Evolutionary conservation across 1,140 invertebrate species (phyloP), one percentile per base, ranked within the genome.

Genomic region (Drosophila baimaii): DNA sequence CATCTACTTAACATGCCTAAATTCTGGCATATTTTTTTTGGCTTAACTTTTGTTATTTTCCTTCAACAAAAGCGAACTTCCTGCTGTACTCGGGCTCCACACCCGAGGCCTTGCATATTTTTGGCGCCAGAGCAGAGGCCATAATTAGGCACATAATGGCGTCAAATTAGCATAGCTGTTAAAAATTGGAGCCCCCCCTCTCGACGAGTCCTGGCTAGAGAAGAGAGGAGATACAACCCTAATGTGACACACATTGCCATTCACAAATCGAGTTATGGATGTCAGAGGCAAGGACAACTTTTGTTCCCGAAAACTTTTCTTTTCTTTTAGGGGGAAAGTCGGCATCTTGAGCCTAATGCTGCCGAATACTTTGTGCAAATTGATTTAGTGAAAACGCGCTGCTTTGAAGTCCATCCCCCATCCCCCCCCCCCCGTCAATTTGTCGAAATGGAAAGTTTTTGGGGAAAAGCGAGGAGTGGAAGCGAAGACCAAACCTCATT

Each of bases 321-420:
- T 44, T 51, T 59, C 63, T 56, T 41, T 12, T 15, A 8, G 13
- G 27, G 4, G 2, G 43, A 49, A 2, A 27, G 31, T 31, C 27
- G 23, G 47, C 54, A 61, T 21, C 54, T 69, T 59, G 63, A 41
- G 56, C 58, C 52, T 69, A 75, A 68, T 70, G 62, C 58, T 52
- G 47, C 17, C 63, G 81, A 82, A 76, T 82, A 89, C 57, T 83
- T 83, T 77, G 70, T 64, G 64, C 72, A 88, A 88, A 88, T 88
- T 88, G 83, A 88, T 89, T 89, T 88, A 88, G 72, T 64, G 61
- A 75, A 65, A 89, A 68, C 72, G 56, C n/a, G 5, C 58, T 57
- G 72, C 83, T 88, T 88, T 88, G 83, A 88, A 89, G 84, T 88
- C 57, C 27, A 19, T 21, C 31, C 23, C 12, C 21, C 15, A 19